Evolutionary conservation across 2,888 invertebrate genomes (phyloP).

Genomic region (Agrochola litura): DNA sequence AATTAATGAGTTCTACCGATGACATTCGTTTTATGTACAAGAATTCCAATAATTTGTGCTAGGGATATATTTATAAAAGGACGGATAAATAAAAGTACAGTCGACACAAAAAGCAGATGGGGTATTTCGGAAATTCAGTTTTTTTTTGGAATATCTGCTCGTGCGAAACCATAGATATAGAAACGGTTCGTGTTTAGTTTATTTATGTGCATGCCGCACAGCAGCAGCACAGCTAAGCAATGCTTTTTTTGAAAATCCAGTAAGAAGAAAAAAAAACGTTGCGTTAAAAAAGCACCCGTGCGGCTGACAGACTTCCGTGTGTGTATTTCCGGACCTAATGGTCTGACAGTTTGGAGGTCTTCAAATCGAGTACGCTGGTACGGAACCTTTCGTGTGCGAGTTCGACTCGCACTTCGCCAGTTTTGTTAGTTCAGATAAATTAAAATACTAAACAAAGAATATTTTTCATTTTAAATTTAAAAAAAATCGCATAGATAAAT

Average conservation of each 20-base stretch:
- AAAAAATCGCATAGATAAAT: no score
- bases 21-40: conserved; percentile 6
- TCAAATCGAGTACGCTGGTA: background rate
- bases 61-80: background rate
- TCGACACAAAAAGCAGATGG: background rate
- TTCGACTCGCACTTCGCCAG: no score
- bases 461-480: no score
- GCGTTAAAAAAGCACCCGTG: background rate
- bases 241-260: background rate
- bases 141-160: background rate
- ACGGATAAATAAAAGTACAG: conserved; percentile 1
- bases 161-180: no score
- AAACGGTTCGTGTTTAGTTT: background rate
- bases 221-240: background rate
- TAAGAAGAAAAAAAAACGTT: background rate
- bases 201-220: background rate
- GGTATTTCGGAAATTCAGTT: background rate
- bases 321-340: background rate
- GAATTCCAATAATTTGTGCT: background rate
- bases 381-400: no score
- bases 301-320: background rate
- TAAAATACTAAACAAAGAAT: no score
- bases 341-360: background rate
- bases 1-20: conserved; percentile 18
- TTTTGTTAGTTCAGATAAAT: no score